Base-by-base conservation (phyloP, 2,888 invertebrate genomes). In the Caenorhabditis zanzibari region DNA sequence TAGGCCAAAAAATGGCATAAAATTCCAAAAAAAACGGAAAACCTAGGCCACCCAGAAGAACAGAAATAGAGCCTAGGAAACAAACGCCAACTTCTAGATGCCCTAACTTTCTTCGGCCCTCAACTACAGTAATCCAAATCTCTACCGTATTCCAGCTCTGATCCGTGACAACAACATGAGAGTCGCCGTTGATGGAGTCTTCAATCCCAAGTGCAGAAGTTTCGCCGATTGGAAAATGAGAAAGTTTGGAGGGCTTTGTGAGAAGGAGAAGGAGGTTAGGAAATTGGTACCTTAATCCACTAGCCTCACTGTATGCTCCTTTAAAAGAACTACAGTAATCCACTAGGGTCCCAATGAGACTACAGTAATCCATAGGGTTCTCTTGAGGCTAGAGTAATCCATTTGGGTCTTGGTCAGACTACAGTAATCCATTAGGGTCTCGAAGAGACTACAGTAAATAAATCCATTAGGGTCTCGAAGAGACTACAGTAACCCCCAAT, bases 171-270 rank as follows among this genome's bases (percentile, higher is more conserved):
- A 77, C 41, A 77, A 77, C 24, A 63, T 69, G 68, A 49, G 77
- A 41, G 77, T 77, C 16, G 77, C 77, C 1, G 77, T 77, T 12
- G 77, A 77, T 49, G 75, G 75, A 12, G 75, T 66, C 64, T 75
- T 77, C 63, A 77, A 77, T 71, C 77, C 77, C 9, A 77, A 77
- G 41, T 77, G 77, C 44, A 69, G 77, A 28, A 22, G 38, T 63
- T 77, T 77, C 56, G 49, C 35, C 63, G 69, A 77, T 44, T 77
- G 77, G 77, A 61, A 52, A 12, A 71, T 77, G 77, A 38, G 77
- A 69, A 77, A 77, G 77, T 77, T 77, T 77, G 77, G 77, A 44
- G 77, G 77, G 38, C 61, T 77, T 14, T 77, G 77, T 24, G 71
- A 63, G 14, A 77, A 77, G 35, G 69, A 71, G 35, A 77, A 77